These are phyloP conservation scores for Caerostris extrusa DNA, from an alignment of 1,140 invertebrate genomes.

Conservation along the genomic window DNA sequence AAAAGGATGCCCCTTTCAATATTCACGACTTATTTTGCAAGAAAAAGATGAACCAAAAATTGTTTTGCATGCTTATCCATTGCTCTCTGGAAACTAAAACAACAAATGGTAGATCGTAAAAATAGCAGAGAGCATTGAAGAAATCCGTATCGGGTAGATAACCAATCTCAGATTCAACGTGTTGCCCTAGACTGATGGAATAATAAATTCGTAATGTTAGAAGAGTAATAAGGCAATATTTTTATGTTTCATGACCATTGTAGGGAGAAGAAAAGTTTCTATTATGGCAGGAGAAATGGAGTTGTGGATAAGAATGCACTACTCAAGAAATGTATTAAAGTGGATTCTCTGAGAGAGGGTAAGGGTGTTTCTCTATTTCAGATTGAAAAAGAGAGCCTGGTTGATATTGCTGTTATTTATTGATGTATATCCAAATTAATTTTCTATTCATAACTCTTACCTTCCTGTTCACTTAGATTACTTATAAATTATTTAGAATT, in stretches of 20 bases:
- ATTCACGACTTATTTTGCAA: not conserved
- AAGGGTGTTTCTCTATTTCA: not conserved
- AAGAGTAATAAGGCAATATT: conserved; percentile 24
- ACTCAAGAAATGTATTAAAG: not conserved
- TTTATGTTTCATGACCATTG: conserved; percentile 2
- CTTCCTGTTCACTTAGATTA: too few relatives aligned
- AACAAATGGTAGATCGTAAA: not conserved
- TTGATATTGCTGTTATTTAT: too few relatives aligned
- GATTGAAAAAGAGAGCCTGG: not conserved
- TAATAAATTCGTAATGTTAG: conserved; percentile 27
- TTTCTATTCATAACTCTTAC: too few relatives aligned
- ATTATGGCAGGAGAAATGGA: not conserved
- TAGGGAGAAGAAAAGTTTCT: not conserved
- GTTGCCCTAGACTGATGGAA: not conserved
- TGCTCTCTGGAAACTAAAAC: not conserved
- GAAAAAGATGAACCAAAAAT: conserved; percentile 4
- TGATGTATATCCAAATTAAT: too few relatives aligned
- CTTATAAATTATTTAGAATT: too few relatives aligned
- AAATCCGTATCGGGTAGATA: not conserved
- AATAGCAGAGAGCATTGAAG: not conserved
- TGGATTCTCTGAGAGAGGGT: not conserved
- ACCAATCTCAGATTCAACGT: not conserved
- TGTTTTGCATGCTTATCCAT: not conserved
- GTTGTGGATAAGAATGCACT: not conserved
- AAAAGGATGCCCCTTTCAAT: too few relatives aligned